phyloP scores from a whole-genome alignment of 2,888 invertebrate species.

The Spisula solida region DNA sequence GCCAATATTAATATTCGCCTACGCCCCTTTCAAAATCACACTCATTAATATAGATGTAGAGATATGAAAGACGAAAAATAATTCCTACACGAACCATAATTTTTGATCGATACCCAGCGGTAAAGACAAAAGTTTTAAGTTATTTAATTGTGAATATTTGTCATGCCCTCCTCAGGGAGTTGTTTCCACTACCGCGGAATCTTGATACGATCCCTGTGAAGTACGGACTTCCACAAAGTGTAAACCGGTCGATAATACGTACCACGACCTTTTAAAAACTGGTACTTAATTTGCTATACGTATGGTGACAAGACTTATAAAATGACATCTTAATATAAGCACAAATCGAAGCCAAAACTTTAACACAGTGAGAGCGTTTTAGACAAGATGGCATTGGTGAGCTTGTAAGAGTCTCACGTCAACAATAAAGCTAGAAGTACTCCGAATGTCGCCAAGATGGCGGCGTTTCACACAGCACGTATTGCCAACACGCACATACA shows the following conservation, averaged over 20 bases:
- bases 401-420: background rate
- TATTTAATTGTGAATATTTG: constrained; percentile 26
- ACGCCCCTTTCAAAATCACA: constrained; percentile 9
- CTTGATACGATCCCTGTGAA: constrained; percentile 37
- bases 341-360: background rate
- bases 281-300: background rate
- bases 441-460: constrained; percentile 15
- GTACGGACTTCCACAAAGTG: background rate
- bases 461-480: background rate
- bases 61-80: background rate
- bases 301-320: background rate
- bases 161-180: constrained; percentile 39
- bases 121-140: constrained; percentile 22
- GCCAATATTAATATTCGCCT: background rate
- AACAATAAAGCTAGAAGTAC: background rate
- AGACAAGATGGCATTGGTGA: background rate
- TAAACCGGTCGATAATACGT: constrained; percentile 33
- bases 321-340: background rate
- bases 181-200: constrained; percentile 47
- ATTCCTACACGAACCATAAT: background rate
- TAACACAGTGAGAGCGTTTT: background rate
- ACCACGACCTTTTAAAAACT: constrained; percentile 12
- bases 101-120: background rate
- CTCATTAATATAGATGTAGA: background rate
- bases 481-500: background rate